These are phyloP conservation scores for Aselliscus stoliczkanus DNA, from an alignment of 2,797 vertebrate species.

Conservation along the genomic window DNA sequence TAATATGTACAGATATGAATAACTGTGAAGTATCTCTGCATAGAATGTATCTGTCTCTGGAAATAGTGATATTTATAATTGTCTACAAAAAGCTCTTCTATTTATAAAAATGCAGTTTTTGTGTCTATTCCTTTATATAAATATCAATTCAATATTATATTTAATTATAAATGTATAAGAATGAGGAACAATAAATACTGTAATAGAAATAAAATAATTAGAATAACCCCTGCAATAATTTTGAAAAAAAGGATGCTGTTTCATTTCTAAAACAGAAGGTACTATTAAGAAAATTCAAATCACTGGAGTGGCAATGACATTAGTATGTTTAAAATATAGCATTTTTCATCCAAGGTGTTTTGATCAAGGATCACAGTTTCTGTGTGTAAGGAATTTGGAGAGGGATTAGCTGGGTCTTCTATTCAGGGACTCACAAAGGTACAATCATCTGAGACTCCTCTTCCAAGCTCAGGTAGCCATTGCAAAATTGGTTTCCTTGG, in stretches of 20 bases:
- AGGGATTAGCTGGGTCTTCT: background rate
- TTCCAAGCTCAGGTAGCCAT: background rate
- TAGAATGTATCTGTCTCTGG: background rate
- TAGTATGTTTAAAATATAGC: background rate
- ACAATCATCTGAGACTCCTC: fast-evolving
- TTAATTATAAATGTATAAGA: background rate
- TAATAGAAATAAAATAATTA: background rate
- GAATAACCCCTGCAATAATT: background rate
- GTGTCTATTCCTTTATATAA: background rate
- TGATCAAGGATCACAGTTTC: background rate
- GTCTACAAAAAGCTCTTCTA: background rate
- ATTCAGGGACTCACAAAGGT: background rate
- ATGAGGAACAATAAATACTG: background rate
- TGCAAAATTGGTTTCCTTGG: background rate
- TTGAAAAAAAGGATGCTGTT: background rate
- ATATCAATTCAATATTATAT: background rate
- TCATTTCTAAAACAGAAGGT: background rate
- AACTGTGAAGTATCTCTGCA: background rate
- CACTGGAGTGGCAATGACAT: background rate
- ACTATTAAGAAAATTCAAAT: background rate
- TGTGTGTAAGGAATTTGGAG: background rate
- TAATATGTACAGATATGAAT: background rate
- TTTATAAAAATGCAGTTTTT: background rate
- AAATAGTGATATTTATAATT: background rate
- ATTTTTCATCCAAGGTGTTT: background rate